Conservation (phyloP, 2,113 vertebrate species). For the Bujurquina vittata region DNA sequence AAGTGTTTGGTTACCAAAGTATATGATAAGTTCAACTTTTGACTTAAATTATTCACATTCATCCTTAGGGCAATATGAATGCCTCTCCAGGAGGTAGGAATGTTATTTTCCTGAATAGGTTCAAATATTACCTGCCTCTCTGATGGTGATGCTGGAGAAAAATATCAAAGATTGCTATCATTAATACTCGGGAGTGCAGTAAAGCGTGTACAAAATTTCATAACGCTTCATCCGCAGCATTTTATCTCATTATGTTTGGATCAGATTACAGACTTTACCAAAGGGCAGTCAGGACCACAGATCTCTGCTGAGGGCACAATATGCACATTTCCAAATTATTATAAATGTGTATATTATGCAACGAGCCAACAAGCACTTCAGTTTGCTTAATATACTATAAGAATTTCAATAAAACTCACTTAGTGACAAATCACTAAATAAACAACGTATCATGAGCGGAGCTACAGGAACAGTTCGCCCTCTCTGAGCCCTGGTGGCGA, state of each 20-base stretch:
- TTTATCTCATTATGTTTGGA: too few relatives aligned
- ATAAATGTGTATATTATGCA: background rate
- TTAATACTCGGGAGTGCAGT: too few relatives aligned
- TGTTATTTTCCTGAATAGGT: background rate
- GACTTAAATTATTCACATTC: background rate
- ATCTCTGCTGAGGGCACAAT: background rate
- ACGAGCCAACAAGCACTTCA: background rate
- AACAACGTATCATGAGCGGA: background rate
- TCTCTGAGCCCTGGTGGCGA: conserved; percentile 10
- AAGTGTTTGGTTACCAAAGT: too few relatives aligned
- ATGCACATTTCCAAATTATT: too few relatives aligned
- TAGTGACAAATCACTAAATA: background rate
- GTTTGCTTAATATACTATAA: background rate
- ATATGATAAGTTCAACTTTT: too few relatives aligned
- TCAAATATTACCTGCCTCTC: background rate
- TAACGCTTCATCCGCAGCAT: too few relatives aligned
- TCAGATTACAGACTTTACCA: background rate
- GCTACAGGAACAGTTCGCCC: conserved; percentile 23
- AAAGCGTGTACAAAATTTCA: too few relatives aligned
- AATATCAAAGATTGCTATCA: background rate
- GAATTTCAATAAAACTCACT: background rate
- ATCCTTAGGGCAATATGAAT: too few relatives aligned
- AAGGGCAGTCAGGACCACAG: background rate
- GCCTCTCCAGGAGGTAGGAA: background rate
- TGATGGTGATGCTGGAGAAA: background rate